Evolutionary conservation across 2,113 vertebrate species (phyloP).

Genomic region (Scalopus aquaticus): DNA sequence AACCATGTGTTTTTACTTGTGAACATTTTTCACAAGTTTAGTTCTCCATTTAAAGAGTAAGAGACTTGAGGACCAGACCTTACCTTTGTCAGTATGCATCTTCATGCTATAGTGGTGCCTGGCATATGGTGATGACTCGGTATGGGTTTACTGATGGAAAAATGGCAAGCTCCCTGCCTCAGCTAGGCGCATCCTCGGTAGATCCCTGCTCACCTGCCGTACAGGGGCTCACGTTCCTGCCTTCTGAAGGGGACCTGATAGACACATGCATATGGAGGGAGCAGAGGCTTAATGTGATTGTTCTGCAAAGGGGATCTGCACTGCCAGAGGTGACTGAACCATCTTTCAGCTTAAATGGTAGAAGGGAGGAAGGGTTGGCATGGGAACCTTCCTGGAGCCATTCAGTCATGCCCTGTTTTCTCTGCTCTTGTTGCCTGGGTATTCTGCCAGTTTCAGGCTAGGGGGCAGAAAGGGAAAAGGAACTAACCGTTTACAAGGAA

Average conservation of each 20-base stretch:
- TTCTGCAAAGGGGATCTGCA: neutral
- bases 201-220: neutral
- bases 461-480: neutral
- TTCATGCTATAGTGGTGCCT: neutral
- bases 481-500: neutral
- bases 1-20: neutral
- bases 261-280: neutral
- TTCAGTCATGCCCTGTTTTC: neutral
- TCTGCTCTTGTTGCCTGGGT: neutral
- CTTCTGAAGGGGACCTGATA: neutral
- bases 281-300: neutral
- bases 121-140: neutral
- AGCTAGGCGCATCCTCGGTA: neutral
- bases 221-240: neutral
- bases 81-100: neutral
- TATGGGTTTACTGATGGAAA: neutral
- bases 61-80: neutral
- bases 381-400: neutral
- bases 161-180: neutral
- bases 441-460: neutral
- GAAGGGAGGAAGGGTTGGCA: neutral
- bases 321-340: neutral
- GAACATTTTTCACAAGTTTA: neutral
- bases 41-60: neutral
- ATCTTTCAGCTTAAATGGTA: neutral